Evolutionary conservation across 2,888 invertebrate species (phyloP).

Genomic region (Hirtodrosophila cameraria): DNA sequence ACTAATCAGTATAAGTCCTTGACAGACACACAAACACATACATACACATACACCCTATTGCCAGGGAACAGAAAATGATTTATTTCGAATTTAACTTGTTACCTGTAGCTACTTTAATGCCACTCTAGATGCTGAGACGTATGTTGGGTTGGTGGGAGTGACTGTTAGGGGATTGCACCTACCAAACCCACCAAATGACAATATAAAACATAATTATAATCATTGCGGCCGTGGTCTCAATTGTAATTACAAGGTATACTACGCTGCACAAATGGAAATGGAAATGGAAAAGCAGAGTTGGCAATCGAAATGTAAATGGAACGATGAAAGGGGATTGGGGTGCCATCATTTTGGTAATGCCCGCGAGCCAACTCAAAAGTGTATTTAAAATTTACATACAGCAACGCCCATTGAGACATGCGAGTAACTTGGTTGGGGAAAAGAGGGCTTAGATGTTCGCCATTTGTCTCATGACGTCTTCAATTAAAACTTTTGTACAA

Average conservation of each 20-base stretch:
- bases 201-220: conserved; percentile 79
- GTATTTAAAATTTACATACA: conserved; percentile 70
- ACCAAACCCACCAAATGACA: conserved; percentile 51
- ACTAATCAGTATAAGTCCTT: conserved; percentile 79
- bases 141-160: neutral
- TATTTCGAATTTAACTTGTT: conserved; percentile 64
- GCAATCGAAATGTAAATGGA: neutral
- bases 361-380: conserved; percentile 72
- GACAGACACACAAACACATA: conserved; percentile 45
- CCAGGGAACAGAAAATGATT: conserved; percentile 65
- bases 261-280: conserved; percentile 38
- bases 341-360: conserved; percentile 61
- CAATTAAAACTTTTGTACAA: conserved; percentile 63
- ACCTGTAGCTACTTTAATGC: conserved; percentile 73
- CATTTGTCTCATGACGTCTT: conserved; percentile 58
- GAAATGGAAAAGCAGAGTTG: neutral
- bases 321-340: no score
- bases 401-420: conserved; percentile 55
- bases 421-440: conserved; percentile 14
- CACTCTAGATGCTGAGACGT: conserved; percentile 25
- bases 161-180: conserved; percentile 15
- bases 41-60: conserved; percentile 29
- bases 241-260: conserved; percentile 75
- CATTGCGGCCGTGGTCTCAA: conserved; percentile 70
- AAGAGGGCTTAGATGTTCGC: conserved; percentile 8